Evolutionary conservation across 2,888 invertebrate genomes (phyloP).

Genomic region (Microchrysa polita): DNA sequence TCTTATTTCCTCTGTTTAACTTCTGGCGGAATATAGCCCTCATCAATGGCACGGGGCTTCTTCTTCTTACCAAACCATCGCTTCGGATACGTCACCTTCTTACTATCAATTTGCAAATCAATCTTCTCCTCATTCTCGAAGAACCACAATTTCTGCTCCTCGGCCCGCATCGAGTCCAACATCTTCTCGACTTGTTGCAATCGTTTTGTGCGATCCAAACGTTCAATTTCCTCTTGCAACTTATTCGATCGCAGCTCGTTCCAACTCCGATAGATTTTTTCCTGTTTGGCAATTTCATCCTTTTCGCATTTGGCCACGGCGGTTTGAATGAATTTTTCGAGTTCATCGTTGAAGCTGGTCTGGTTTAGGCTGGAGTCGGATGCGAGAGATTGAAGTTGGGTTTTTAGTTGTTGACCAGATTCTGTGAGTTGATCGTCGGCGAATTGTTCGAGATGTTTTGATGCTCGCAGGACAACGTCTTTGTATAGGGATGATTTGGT

Average conservation of each 20-base stretch:
- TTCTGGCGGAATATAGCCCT: slow-evolving; percentile 78
- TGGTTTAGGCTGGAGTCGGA: slow-evolving; percentile 56
- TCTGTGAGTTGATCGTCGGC: slow-evolving; percentile 52
- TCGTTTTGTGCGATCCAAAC: slow-evolving; percentile 65
- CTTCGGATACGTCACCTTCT: slow-evolving; percentile 65
- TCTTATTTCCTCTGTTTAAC: slow-evolving; percentile 58
- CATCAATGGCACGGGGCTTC: slow-evolving; percentile 66
- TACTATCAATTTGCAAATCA: slow-evolving; percentile 75
- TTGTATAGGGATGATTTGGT: slow-evolving; percentile 2
- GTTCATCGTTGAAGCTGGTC: slow-evolving; percentile 53
- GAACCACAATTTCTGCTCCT: slow-evolving; percentile 78
- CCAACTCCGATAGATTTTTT: slow-evolving; percentile 69
- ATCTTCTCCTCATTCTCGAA: slow-evolving; percentile 83
- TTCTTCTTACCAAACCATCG: slow-evolving; percentile 66
- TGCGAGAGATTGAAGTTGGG: slow-evolving; percentile 61
- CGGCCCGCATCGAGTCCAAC: slow-evolving; percentile 65
- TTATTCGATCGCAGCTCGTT: slow-evolving; percentile 67
- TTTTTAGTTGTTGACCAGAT: slow-evolving; percentile 60
- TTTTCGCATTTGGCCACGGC: slow-evolving; percentile 59
- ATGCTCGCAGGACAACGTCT: slow-evolving; percentile 24
- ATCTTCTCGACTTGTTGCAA: slow-evolving; percentile 68
- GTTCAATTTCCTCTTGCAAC: slow-evolving; percentile 69
- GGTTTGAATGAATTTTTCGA: slow-evolving; percentile 57
- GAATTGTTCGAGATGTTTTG: slow-evolving; percentile 55
- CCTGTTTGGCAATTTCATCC: slow-evolving; percentile 62